Conservation (phyloP, 2,113 vertebrate species). For the Peucedramus taeniatus region DNA sequence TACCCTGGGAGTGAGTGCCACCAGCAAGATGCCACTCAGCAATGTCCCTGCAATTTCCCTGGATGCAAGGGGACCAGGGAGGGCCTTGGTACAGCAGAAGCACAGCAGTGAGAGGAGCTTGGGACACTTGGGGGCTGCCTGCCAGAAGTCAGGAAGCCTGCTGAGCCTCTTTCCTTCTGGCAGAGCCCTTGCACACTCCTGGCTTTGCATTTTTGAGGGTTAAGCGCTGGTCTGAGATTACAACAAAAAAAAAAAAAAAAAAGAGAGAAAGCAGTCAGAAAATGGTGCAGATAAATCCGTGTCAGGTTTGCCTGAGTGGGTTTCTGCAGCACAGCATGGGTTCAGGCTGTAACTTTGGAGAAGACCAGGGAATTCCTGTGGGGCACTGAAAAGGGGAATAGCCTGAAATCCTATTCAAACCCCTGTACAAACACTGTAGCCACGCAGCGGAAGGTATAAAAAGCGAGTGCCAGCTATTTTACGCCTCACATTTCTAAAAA, state of each 20-base stretch:
- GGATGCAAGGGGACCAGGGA: fast-evolving
- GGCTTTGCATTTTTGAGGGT: not conserved
- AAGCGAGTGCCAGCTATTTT: fast-evolving
- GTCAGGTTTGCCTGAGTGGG: not conserved
- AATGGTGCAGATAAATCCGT: not conserved
- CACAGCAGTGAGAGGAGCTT: fast-evolving
- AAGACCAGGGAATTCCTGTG: not conserved
- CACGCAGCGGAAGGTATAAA: not conserved
- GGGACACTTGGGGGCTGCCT: not conserved
- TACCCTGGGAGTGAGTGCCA: not conserved
- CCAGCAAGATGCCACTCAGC: not conserved
- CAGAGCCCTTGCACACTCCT: not conserved
- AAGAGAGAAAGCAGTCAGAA: not conserved
- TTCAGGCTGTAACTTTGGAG: not conserved
- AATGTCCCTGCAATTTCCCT: not conserved
- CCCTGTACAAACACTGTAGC: not conserved
- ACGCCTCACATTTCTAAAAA: not conserved
- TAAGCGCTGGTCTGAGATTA: not conserved
- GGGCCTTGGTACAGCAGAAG: not conserved
- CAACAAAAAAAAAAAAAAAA: not conserved
- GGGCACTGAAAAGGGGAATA: not conserved
- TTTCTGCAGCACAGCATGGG: not conserved
- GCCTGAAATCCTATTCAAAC: not conserved
- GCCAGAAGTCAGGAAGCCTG: not conserved
- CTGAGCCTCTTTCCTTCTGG: not conserved